phyloP scores from a whole-genome alignment of 2,113 vertebrate genomes.

The Galemys pyrenaicus region DNA sequence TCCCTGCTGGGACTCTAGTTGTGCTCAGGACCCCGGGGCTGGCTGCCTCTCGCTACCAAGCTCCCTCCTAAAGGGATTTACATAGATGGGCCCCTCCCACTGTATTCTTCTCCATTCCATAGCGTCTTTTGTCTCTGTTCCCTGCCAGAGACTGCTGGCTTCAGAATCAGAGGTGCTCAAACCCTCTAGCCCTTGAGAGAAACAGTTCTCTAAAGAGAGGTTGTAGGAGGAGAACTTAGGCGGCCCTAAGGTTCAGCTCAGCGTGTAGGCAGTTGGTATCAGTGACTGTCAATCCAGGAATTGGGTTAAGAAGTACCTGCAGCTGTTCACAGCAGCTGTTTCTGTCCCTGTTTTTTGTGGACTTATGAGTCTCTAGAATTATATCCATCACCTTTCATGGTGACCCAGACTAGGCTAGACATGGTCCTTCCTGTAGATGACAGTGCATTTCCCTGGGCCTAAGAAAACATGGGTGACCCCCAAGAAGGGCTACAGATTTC shows the following conservation, averaged over 20 bases:
- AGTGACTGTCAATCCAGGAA: neutral
- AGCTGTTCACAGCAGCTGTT: neutral
- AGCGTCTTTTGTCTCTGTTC: neutral
- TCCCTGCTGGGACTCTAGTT: neutral
- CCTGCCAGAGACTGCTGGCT: neutral
- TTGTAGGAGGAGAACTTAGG: neutral
- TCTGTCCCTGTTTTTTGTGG: neutral
- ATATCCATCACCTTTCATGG: neutral
- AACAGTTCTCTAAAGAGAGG: neutral
- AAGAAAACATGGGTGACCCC: neutral
- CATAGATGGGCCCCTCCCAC: neutral
- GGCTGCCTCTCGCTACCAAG: neutral
- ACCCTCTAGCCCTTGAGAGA: slow-evolving; percentile 20
- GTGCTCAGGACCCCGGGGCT: neutral
- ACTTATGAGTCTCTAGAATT: neutral
- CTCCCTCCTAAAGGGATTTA: neutral
- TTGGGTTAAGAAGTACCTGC: slow-evolving; percentile 37
- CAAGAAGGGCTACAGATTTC: neutral
- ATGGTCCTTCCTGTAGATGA: neutral
- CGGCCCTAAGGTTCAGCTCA: neutral
- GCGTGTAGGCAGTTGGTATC: neutral
- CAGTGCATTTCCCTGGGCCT: neutral
- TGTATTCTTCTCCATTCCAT: neutral
- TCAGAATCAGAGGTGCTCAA: neutral
- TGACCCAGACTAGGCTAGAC: neutral